Evolutionary conservation across 64 coral and sea anemone genomes (phyloP).

Genomic region (Pocillopora damicornis): DNA sequence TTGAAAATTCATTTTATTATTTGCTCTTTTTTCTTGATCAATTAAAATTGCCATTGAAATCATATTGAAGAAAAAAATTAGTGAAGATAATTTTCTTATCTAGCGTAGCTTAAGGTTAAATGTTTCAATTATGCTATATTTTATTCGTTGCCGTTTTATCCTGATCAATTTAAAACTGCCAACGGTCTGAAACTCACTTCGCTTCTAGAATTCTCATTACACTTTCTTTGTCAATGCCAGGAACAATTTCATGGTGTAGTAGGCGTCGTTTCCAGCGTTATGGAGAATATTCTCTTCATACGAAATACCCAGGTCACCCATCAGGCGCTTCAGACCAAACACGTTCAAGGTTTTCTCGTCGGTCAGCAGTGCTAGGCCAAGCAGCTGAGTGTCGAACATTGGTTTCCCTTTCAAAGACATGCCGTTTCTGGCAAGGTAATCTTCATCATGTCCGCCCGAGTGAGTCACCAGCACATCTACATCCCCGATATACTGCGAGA

Average conservation of each 20-base stretch:
- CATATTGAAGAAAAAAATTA: too few species aligned
- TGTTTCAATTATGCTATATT: too few species aligned
- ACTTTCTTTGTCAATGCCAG: background rate
- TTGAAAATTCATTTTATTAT: too few species aligned
- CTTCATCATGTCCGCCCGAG: conserved; percentile 18
- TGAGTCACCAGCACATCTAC: conserved; percentile 52
- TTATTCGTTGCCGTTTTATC: too few species aligned
- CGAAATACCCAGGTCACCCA: conserved; percentile 32
- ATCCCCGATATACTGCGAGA: conserved; percentile 5
- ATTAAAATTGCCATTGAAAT: too few species aligned
- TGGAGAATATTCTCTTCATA: conserved; percentile 53
- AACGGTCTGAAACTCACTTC: too few species aligned
- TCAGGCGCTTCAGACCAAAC: conserved; percentile 55
- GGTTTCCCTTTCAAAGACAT: conserved; percentile 1
- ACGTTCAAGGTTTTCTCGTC: background rate
- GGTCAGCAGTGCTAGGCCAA: conserved; percentile 49
- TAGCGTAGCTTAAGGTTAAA: too few species aligned
- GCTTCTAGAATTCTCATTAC: background rate
- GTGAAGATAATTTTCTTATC: too few species aligned
- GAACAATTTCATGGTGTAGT: conserved; percentile 40
- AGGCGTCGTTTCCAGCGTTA: conserved; percentile 48
- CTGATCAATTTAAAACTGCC: too few species aligned
- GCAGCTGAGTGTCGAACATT: conserved; percentile 60
- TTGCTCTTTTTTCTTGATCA: too few species aligned
- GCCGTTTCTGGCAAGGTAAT: conserved; percentile 10